Base-by-base conservation (phyloP, 2,113 vertebrate species). In the Empidonax traillii region DNA sequence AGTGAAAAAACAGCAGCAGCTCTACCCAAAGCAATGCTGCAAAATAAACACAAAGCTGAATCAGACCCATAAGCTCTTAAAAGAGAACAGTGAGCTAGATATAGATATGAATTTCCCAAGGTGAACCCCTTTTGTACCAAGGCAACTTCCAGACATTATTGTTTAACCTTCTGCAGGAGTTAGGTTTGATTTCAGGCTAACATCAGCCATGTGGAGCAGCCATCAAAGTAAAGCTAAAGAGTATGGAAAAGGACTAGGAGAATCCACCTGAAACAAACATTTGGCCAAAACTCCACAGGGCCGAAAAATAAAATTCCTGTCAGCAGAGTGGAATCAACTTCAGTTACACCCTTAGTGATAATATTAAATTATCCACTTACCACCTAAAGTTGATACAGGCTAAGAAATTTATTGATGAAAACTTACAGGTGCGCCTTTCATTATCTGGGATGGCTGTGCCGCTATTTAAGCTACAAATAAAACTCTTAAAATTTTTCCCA, bases 1-100 rank as follows among this genome's bases (percentile, higher is more conserved):
- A 94, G 72, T 92, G 85, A 94, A 92, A 96, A 93, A 90, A 8
- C 67, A 95, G 91, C 85, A 80, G 87, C 76, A 86, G 92, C 61
- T 90, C 76, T 92, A 92, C 71, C 77, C 92, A 92, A 63, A 93
- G 84, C 79, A 93, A 91, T n/a, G 65, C 68, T 73, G 65, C 72
- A 95, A 96, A 95, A 90, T 71, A 94, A 96, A 93, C 90, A 95
- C 0, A 0, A 61, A 53, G 49, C 39, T 82, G 53, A 89, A 92
- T 79, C 58, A 69, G 74, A 82, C 73, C 76, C 80, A 30, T 43
- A 96, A 79, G 62, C 61, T 81, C 61, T 90, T 93, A 90, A 73
- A 94, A 94, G 90, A 90, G 88, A 90, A 85, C 51, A 62, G 62
- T 21, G 31, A 91, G 58, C 33, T 62, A 68, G 63, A 71, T 68